Evolutionary conservation across 2,888 invertebrate species (phyloP).

Genomic region (Leptothorax acervorum): DNA sequence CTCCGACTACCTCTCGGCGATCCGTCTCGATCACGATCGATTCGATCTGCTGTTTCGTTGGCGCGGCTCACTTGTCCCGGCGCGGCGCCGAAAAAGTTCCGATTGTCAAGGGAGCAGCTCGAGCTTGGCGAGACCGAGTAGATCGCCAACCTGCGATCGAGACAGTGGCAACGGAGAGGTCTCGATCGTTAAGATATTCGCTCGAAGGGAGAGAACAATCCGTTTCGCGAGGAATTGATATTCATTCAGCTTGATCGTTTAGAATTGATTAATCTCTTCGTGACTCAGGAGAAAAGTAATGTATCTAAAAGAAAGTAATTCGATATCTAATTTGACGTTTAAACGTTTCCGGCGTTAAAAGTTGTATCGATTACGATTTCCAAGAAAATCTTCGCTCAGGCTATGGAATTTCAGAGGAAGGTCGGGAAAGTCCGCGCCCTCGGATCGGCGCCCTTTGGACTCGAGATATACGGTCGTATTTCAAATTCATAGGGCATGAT

Average conservation of each 20-base stretch:
- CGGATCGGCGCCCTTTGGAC: neutral
- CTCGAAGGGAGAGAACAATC: neutral
- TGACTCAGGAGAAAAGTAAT: neutral
- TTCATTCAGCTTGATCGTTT: neutral
- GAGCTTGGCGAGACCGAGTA: neutral
- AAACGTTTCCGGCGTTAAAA: neutral
- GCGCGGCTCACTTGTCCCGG: neutral
- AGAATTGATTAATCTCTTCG: neutral
- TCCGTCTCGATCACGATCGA: conserved; percentile 37
- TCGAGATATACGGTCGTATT: conserved; percentile 48
- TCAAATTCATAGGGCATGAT: conserved; percentile 57
- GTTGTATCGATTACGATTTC: conserved; percentile 17
- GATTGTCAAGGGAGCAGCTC: conserved; percentile 8
- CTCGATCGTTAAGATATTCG: conserved; percentile 12
- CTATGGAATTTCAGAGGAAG: conserved; percentile 8
- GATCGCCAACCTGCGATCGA: conserved; percentile 17
- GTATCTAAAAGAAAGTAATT: neutral
- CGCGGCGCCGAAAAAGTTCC: conserved; percentile 10
- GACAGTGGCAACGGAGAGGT: neutral
- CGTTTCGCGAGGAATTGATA: conserved; percentile 1
- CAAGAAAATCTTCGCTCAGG: neutral
- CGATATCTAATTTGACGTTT: neutral
- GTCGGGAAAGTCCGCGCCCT: conserved; percentile 25
- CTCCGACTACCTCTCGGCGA: conserved; percentile 8
- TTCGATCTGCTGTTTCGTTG: conserved; percentile 26